Conservation (phyloP, 35 echinoderm and acorn worm genomes). For the Stichopus chloronotus region DNA sequence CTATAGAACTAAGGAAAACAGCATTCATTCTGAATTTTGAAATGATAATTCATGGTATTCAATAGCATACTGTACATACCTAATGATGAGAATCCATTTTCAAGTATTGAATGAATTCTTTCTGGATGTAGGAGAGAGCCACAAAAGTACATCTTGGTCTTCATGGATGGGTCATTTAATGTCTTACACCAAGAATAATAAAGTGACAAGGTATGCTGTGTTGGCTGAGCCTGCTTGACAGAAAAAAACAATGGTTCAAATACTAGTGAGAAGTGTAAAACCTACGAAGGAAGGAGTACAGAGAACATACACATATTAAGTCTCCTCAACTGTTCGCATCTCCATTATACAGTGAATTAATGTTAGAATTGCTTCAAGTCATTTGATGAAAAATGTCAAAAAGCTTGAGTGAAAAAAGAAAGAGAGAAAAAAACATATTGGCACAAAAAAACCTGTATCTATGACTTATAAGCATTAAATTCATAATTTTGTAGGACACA, state of each 20-base stretch:
- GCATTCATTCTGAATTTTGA: neutral
- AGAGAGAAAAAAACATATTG: too few species aligned
- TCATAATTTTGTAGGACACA: neutral
- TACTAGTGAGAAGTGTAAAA: too few species aligned
- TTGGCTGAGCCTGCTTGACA: neutral
- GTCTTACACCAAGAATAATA: constrained; percentile 44
- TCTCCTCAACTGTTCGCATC: too few species aligned
- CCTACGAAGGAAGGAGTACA: too few species aligned
- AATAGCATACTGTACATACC: constrained; percentile 44
- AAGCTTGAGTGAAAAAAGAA: too few species aligned
- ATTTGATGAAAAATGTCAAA: too few species aligned
- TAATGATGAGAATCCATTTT: constrained; percentile 86
- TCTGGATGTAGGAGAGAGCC: constrained; percentile 78
- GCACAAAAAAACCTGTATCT: neutral
- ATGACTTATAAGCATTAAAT: neutral
- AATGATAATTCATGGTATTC: neutral
- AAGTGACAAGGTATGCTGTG: constrained; percentile 11
- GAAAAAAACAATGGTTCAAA: neutral
- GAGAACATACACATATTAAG: too few species aligned
- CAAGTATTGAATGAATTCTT: constrained; percentile 70
- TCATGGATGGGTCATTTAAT: constrained; percentile 67
- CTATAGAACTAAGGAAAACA: neutral
- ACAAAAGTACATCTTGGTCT: constrained; percentile 85
- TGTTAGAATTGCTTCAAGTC: too few species aligned
- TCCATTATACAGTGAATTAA: too few species aligned